Conservation (phyloP, 2,113 vertebrate species). For the Hylia prasina region DNA sequence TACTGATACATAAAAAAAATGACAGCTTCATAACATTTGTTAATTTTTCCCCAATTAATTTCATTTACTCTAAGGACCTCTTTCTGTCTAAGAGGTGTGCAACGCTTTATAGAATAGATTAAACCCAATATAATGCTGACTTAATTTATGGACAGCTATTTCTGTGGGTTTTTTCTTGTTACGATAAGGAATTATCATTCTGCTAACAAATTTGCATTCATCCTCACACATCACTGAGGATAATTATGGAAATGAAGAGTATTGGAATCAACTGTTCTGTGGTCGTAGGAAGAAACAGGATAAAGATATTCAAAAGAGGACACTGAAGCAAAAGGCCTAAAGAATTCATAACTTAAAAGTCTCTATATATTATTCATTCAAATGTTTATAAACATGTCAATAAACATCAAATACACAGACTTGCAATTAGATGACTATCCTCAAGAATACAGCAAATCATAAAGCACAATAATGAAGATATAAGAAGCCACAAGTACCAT, state of each 20-base stretch:
- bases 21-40: slow-evolving; percentile 1
- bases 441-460: background rate
- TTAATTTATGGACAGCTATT: slow-evolving; percentile 45
- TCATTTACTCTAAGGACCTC: slow-evolving; percentile 16
- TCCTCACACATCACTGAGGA: background rate
- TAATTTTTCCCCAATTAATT: slow-evolving; percentile 28
- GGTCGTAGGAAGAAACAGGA: background rate
- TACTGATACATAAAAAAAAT: background rate
- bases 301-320: background rate
- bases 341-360: background rate
- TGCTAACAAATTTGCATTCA: slow-evolving; percentile 1
- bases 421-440: background rate
- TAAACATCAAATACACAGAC: background rate
- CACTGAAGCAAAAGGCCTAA: background rate
- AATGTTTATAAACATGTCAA: background rate
- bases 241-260: background rate
- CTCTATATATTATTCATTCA: background rate
- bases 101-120: background rate
- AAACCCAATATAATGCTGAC: slow-evolving; percentile 10
- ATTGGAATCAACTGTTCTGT: background rate
- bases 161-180: background rate
- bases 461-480: background rate
- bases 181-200: slow-evolving; percentile 11
- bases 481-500: background rate
- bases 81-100: background rate